Base-by-base conservation (phyloP, 2,888 invertebrate genomes). In the Tipula helvola region DNA sequence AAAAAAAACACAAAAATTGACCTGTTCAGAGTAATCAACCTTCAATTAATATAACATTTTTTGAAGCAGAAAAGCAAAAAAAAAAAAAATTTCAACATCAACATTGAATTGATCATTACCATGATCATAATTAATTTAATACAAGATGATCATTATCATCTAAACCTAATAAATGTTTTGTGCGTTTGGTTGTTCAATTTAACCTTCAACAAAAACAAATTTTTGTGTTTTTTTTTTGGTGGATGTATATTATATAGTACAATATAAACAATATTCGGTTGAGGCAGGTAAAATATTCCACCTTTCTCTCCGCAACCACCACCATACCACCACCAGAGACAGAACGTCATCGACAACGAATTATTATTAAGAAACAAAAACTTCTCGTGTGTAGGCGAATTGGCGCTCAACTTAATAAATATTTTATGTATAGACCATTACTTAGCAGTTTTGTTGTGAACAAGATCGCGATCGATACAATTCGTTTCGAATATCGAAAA, bases 41-140 rank as follows among this genome's bases (percentile, higher is more conserved):
- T 71, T 71, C 71, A 71, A 71, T 71, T 28, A 71, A 71, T 28
- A 28, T 71, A 71, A 71, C 71, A 28, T 71, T 71, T 71, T 71
- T 71, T 28, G 71, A 71, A 71, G 71, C 71, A 71, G 71, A 57
- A 57, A 57, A 57, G 52, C 52, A 57, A 57, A 52, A 52, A 52
- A n/a, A 5, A 28, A 18, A 71, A 71, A 2, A 71, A 71, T 71
- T 71, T 71, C 71, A 71, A 71, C 71, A 71, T 71, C 71, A 71
- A 71, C 71, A 71, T 71, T 71, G 71, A 71, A 71, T 71, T 71
- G 71, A 71, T 71, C 71, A 71, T 71, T 71, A 28, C 71, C 71
- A 71, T 71, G 71, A 71, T 71, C 71, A 71, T 71, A 71, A 71
- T 71, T 71, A 71, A 71, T 71, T 71, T 71, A 71, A 71, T 71